phyloP scores from a whole-genome alignment of 30 jellyfish, hydroid and myxozoan species.

The Aurelia sp. region DNA sequence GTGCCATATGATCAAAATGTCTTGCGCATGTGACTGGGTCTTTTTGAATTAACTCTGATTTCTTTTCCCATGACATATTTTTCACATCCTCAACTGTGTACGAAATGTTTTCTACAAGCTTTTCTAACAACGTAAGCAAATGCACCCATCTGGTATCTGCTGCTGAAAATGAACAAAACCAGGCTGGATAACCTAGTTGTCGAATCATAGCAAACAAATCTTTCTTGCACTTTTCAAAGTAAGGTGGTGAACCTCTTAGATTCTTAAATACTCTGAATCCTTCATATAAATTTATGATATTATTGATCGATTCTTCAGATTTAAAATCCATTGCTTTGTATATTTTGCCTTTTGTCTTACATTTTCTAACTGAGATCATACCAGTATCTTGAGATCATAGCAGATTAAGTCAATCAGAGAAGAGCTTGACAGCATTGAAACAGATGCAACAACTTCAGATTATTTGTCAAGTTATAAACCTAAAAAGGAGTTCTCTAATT shows the following conservation, averaged over 20 bases:
- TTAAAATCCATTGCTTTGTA: constrained; percentile 25
- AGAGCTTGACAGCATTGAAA: too few relatives aligned
- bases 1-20: constrained; percentile 22
- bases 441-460: too few relatives aligned
- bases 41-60: constrained; percentile 8
- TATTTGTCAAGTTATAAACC: too few relatives aligned
- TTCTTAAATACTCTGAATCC: constrained; percentile 28
- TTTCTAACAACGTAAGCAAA: background rate
- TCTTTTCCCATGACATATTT: constrained; percentile 34
- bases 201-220: constrained; percentile 53
- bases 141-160: constrained; percentile 47
- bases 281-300: constrained; percentile 23
- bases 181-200: constrained; percentile 39
- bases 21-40: constrained; percentile 2
- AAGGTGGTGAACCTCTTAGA: constrained; percentile 48
- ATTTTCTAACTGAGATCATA: constrained; percentile 24
- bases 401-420: too few relatives aligned
- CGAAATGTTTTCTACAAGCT: background rate
- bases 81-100: constrained; percentile 1
- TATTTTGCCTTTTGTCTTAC: constrained; percentile 8
- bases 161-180: constrained; percentile 63
- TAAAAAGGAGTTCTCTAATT: too few relatives aligned
- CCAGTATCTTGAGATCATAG: constrained; percentile 53
- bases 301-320: background rate
- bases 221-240: constrained; percentile 37